A percentile compares a stretch with the other conserved stretches of the same genome.
These are phyloP conservation scores for Pelvicachromis taeniatus DNA, from an alignment of 2,113 vertebrate genomes.

Conservation along the genomic window DNA sequence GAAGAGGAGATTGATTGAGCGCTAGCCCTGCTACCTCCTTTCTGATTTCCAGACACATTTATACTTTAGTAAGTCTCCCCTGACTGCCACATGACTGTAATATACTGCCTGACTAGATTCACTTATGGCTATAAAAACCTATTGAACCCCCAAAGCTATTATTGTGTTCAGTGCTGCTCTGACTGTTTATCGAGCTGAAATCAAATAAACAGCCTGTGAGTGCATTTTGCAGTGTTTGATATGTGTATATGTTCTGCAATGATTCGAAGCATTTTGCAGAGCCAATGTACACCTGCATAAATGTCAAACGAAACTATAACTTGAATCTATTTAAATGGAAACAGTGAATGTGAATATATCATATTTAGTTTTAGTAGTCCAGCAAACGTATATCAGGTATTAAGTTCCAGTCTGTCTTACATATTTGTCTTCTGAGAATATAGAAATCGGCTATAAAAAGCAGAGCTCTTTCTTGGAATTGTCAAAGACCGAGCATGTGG, in stretches of 20 bases:
- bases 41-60: slow-evolving; percentile 31
- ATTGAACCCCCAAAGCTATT: slow-evolving; percentile 33
- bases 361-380: background rate
- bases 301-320: background rate
- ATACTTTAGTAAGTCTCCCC: slow-evolving; percentile 6
- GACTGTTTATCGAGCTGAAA: slow-evolving; percentile 19
- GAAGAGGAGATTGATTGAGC: background rate
- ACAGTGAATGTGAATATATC: background rate
- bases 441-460: background rate
- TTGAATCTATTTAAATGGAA: background rate
- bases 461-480: background rate
- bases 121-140: background rate
- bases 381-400: background rate
- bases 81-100: slow-evolving; percentile 7
- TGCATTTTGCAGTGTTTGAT: background rate
- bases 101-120: slow-evolving; percentile 2
- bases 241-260: background rate
- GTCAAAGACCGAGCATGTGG: background rate
- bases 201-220: background rate
- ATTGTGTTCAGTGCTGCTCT: slow-evolving; percentile 16
- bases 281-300: background rate
- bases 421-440: background rate
- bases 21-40: background rate
- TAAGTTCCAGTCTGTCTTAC: background rate
- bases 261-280: background rate